Evolutionary conservation across 1,140 invertebrate genomes (phyloP).

Genomic region (Drosophila athabasca): DNA sequence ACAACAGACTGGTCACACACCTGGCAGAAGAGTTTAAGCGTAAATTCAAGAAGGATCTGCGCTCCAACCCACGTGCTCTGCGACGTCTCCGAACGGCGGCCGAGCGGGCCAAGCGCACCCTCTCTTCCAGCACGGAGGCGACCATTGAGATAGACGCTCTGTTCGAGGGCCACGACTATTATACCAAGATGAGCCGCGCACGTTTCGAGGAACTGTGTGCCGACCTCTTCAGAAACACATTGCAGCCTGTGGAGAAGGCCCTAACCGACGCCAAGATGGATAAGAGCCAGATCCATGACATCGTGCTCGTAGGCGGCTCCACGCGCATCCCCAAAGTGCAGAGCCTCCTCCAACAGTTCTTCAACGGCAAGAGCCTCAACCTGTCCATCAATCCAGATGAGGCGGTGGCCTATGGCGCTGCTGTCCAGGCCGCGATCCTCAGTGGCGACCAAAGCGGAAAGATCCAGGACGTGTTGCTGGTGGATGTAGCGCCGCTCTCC

Average conservation of each 20-base stretch:
- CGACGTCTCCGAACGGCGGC: conserved; percentile 90
- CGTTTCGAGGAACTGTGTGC: conserved; percentile 94
- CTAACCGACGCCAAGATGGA: conserved; percentile 90
- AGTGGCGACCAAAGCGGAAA: conserved; percentile 89
- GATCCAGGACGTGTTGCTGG: conserved; percentile 87
- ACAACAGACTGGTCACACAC: conserved; percentile 93
- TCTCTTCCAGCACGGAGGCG: conserved; percentile 88
- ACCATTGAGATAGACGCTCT: conserved; percentile 90
- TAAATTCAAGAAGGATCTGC: conserved; percentile 92
- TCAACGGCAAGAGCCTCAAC: conserved; percentile 87
- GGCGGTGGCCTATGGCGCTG: conserved; percentile 89
- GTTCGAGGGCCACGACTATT: conserved; percentile 92
- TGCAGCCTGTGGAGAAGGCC: conserved; percentile 90
- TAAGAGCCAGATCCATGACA: conserved; percentile 87
- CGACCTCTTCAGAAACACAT: conserved; percentile 90
- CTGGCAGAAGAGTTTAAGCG: conserved; percentile 91
- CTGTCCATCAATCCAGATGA: conserved; percentile 92
- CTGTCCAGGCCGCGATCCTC: conserved; percentile 91
- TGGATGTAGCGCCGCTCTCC: conserved; percentile 86
- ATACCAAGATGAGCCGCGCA: conserved; percentile 92
- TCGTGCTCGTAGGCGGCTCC: conserved; percentile 87
- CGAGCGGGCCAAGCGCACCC: conserved; percentile 88
- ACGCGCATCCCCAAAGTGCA: conserved; percentile 88
- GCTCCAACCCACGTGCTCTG: conserved; percentile 89
- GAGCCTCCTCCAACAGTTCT: conserved; percentile 87